Conservation (phyloP, 1,140 invertebrate species). For the Drosophila carrolli region DNA sequence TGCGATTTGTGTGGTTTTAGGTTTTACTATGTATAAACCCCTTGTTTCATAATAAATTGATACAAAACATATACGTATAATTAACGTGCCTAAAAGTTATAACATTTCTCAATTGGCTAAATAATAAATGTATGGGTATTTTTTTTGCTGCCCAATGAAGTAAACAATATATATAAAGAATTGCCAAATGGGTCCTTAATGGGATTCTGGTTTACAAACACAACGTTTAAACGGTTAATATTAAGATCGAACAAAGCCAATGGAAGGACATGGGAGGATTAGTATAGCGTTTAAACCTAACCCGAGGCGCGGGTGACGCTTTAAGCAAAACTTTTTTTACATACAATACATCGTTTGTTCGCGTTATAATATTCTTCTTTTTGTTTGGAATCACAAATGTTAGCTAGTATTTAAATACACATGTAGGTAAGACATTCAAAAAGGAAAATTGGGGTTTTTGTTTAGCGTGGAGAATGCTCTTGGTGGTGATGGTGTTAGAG, state of each 20-base stretch:
- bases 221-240: constrained; percentile 44
- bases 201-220: constrained; percentile 38
- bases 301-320: constrained; percentile 52
- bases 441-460: constrained; percentile 70
- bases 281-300: constrained; percentile 74
- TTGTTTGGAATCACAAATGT: constrained; percentile 80
- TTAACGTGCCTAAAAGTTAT: constrained; percentile 72
- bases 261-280: constrained; percentile 41
- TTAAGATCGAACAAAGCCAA: constrained; percentile 52
- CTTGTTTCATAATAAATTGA: constrained; percentile 50
- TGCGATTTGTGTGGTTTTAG: constrained; percentile 23
- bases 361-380: constrained; percentile 44
- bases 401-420: constrained; percentile 83
- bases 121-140: constrained; percentile 61
- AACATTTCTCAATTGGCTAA: constrained; percentile 78
- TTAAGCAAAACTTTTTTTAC: constrained; percentile 56
- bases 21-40: constrained; percentile 31
- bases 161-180: constrained; percentile 69
- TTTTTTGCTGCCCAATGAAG: constrained; percentile 72
- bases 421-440: constrained; percentile 81
- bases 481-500: constrained; percentile 69
- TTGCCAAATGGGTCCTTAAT: constrained; percentile 62
- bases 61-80: constrained; percentile 74
- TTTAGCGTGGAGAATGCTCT: constrained; percentile 65
- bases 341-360: constrained; percentile 58